Base-by-base conservation (phyloP, 2,888 invertebrate genomes). In the Heliconius cydno region DNA sequence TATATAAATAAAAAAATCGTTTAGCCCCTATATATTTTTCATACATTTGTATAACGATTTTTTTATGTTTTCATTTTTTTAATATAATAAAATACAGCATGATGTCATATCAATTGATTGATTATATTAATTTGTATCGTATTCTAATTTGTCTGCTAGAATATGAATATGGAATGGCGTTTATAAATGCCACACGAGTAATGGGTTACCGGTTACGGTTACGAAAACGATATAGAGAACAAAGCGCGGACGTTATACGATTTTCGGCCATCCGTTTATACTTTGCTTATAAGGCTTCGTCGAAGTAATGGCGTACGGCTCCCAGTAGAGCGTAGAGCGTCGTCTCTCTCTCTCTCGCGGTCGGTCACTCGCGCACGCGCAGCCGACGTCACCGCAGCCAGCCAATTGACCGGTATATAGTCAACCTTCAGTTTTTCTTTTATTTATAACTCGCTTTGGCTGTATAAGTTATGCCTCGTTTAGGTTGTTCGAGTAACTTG, bases 391-490 rank as follows among this genome's bases (percentile, higher is more conserved):
- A 94, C 89, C 92, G 93, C 93, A 93, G 92, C 94, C 93, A 94
- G 92, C 94, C 95, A 93, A 94, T 94, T 94, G 94, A 94, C 95
- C 95, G 92, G 94, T 94, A 93, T 93, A 94, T 92, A 90, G 94
- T 91, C 94, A 95, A 94, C 94, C 94, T 95, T 94, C 94, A 94
- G 94, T 94, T 94, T 94, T 94, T 94, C 90, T 92, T 93, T 94
- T 94, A 94, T 94, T 94, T 94, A 92, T 94, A 94, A 92, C 94
- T 93, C 91, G 94, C 93, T 93, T 89, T 89, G 92, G 87, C 90
- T 91, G 90, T 89, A 90, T 91, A 94, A 94, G 93, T 93, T 92
- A 91, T 92, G 95, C 92, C 85, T 82, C 88, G 88, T 92, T 94
- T 85, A 84, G 84, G 87, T 82, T 68, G 52, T 60, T 78, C 71